phyloP scores from a whole-genome alignment of 2,888 invertebrate genomes.

The Acronicta psi region DNA sequence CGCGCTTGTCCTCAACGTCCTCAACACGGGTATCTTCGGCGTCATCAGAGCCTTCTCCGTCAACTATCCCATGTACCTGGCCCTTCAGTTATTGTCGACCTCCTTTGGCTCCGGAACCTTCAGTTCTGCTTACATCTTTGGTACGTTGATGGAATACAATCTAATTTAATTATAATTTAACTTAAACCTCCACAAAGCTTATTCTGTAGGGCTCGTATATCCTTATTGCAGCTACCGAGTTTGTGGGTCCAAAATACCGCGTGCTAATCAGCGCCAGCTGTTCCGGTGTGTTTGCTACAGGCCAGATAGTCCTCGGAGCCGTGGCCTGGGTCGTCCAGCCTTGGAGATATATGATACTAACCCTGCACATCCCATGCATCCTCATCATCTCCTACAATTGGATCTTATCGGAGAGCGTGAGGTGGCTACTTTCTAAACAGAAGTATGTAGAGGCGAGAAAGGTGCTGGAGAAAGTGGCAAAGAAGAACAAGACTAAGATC shows the following conservation, averaged over 20 bases:
- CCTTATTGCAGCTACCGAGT: slow-evolving; percentile 90
- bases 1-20: slow-evolving; percentile 83
- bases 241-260: slow-evolving; percentile 93
- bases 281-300: slow-evolving; percentile 92
- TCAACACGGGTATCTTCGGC: slow-evolving; percentile 82
- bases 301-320: slow-evolving; percentile 91
- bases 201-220: neutral
- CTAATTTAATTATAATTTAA: too few relatives aligned
- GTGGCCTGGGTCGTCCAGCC: slow-evolving; percentile 91
- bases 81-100: slow-evolving; percentile 87
- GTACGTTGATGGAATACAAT: slow-evolving; percentile 59
- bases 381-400: slow-evolving; percentile 91
- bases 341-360: slow-evolving; percentile 91
- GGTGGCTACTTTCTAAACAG: slow-evolving; percentile 93
- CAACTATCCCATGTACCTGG: slow-evolving; percentile 87
- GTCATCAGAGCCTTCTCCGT: slow-evolving; percentile 87
- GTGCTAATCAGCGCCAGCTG: slow-evolving; percentile 91
- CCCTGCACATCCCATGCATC: slow-evolving; percentile 91
- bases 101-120: slow-evolving; percentile 86
- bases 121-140: slow-evolving; percentile 84
- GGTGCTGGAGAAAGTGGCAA: slow-evolving; percentile 90
- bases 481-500: slow-evolving; percentile 88
- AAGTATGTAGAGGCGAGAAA: slow-evolving; percentile 89
- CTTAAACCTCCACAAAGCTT: slow-evolving; percentile 1
- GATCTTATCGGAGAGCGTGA: slow-evolving; percentile 90